These are phyloP conservation scores for Embidobia sp. DNA, from an alignment of 2,888 invertebrate species.

Conservation along the genomic window DNA sequence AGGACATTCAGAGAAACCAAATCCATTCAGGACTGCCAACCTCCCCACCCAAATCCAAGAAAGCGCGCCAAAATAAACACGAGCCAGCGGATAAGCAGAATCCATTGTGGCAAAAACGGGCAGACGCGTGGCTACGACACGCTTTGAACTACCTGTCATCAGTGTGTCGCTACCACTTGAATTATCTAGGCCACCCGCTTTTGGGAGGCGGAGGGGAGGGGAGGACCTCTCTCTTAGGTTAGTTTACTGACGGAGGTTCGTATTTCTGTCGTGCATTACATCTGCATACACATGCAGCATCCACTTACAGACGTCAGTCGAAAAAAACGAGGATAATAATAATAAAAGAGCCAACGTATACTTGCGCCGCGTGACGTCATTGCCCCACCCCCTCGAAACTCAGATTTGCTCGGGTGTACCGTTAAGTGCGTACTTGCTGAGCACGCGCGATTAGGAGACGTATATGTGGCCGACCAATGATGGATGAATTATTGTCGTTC, in stretches of 20 bases:
- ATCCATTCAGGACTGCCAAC: too few species aligned
- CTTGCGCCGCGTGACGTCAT: conserved; percentile 24
- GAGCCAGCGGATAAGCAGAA: conserved; percentile 22
- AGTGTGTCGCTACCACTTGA: conserved; percentile 58
- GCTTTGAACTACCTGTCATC: conserved; percentile 50
- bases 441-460: conserved; percentile 6
- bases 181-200: conserved; percentile 61
- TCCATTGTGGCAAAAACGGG: conserved; percentile 43
- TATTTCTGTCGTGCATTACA: conserved; percentile 13
- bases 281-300: conserved; percentile 3
- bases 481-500: background rate
- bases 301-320: conserved; percentile 33
- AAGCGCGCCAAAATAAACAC: conserved; percentile 42
- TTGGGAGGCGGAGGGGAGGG: conserved; percentile 22
- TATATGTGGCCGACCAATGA: background rate
- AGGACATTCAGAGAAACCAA: too few species aligned
- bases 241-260: too few species aligned
- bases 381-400: conserved; percentile 6
- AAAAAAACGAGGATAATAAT: conserved; percentile 29
- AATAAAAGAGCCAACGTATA: conserved; percentile 5
- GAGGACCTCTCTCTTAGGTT: too few species aligned
- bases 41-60: background rate
- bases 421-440: conserved; percentile 12
- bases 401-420: conserved; percentile 12
- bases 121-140: conserved; percentile 38